Base-by-base conservation (phyloP, 2,888 invertebrate genomes). In the Xestia ashworthii region DNA sequence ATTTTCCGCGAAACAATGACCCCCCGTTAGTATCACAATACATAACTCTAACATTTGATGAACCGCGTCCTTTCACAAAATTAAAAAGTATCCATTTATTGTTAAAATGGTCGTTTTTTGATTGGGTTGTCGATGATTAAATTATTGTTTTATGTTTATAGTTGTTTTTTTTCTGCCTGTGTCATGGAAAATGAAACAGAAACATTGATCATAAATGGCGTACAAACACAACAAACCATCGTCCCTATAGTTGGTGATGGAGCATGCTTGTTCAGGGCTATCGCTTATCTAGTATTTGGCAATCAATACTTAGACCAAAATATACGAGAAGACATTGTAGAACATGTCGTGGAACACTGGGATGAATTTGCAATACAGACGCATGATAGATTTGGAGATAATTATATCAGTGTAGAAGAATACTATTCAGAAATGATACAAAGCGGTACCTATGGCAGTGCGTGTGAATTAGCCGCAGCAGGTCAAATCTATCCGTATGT, bases 221-320 rank as follows among this genome's bases (percentile, higher is more conserved):
- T 65, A n/a, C 8, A 44, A n/a, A 65, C 5, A 8, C 8, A 6
- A 1, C 65, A 65, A 44, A 44, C 44, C 8, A 16, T 65, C 46
- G 14, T 65, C 4, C 65, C 44, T 8, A 65, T 65, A 65, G n/a
- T 65, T 16, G 65, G 65, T 25, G 65, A 65, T 25, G 65, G 65
- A 65, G 65, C 65, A 4, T 65, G 65, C 65, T n/a, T 65, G n/a
- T 65, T 44, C 44, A 44, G 65, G 22, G n/a, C 65, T 5, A 65
- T 65, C 41, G 65, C 65, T 25, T 65, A 65, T 65, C 65, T 65
- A 0, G 1, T 65, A 3, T 25, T 65, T 14, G 65, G 65, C 16
- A 65, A 65, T n/a, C 65, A 65, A 44, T 65, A 65, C 65, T 65
- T 65, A 44, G 65, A 65, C n/a, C 65, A 65, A 44, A 16, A 65